phyloP scores from a whole-genome alignment of 2,888 invertebrate genomes.

The Andrena praecox region DNA sequence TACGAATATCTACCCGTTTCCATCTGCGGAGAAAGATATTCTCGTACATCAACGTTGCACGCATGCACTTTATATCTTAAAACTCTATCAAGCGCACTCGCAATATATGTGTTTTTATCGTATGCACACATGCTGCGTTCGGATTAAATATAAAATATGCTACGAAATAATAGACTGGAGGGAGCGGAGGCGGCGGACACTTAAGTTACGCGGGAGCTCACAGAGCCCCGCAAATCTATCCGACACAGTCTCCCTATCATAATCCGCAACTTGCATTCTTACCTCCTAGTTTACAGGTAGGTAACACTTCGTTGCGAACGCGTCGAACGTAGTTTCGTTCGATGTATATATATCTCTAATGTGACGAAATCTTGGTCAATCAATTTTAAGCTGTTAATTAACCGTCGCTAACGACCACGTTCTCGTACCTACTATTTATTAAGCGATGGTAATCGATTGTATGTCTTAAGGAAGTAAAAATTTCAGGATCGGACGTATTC shows the following conservation, averaged over 20 bases:
- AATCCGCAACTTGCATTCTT: slow-evolving; percentile 84
- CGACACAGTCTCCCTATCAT: slow-evolving; percentile 83
- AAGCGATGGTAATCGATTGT: neutral
- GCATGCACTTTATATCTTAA: slow-evolving; percentile 25
- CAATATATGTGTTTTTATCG: slow-evolving; percentile 60
- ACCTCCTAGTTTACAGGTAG: slow-evolving; percentile 83
- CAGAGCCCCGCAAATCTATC: slow-evolving; percentile 84
- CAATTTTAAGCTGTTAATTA: neutral
- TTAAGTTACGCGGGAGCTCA: slow-evolving; percentile 82
- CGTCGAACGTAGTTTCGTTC: neutral
- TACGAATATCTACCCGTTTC: slow-evolving; percentile 8
- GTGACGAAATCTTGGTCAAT: slow-evolving; percentile 8
- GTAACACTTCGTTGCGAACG: slow-evolving; percentile 37
- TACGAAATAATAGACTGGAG: slow-evolving; percentile 79
- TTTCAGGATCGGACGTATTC: no score
- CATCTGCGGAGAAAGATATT: slow-evolving; percentile 3
- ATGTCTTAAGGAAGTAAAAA: no score
- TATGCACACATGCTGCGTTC: slow-evolving; percentile 81
- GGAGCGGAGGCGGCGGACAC: slow-evolving; percentile 81
- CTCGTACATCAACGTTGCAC: slow-evolving; percentile 37
- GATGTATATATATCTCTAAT: neutral
- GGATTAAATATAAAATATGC: slow-evolving; percentile 76
- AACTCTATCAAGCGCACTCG: slow-evolving; percentile 46
- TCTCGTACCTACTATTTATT: neutral
- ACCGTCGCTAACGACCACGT: neutral